Base-by-base conservation (phyloP, 2,797 vertebrate genomes). In the Decapterus maruadsi region DNA sequence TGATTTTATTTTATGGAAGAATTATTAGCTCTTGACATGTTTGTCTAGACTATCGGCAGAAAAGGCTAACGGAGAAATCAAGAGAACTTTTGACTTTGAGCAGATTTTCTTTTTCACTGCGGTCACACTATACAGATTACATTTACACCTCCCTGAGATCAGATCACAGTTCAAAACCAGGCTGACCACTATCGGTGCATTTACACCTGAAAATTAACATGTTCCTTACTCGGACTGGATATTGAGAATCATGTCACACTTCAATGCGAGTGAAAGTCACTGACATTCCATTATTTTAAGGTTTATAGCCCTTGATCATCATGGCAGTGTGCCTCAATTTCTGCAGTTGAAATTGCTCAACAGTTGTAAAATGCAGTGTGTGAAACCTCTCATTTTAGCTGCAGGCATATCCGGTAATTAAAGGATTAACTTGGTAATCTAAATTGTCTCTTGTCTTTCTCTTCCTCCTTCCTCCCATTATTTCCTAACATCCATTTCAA, bases 401-500 rank as follows among this genome's bases (percentile, higher is more conserved):
- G 66, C 29, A 75, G 93, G 92, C 91, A 71, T 83, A 91, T 89
- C 86, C 84, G 77, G 83, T 95, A 95, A 96, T 95, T 94, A 91
- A 94, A 93, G 92, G 93, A 95, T 95, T 95, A 92, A 93, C 90
- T 92, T 93, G 78, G 86, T 94, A 93, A 93, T 94, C 92, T 93
- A 92, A 95, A 95, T 93, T 84, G 92, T 94, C 90, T 94, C 91
- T 89, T 87, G 80, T 91, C 85, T 87, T 88, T 85, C 58, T 71
- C 77, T 80, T 91, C 89, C 86, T 85, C 72, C 70, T 63, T 86
- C 75, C 77, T 73, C 57, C 68, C 78, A 70, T 84, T 87, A 91
- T 88, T 90, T 90, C 78, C 83, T 75, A 86, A 89, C 88, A 89
- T 93, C 87, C 81, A 73, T 93, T 90, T 89, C 86, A 90, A 88